phyloP scores from a whole-genome alignment of 2,888 invertebrate species.

The Salpingus planirostris region DNA sequence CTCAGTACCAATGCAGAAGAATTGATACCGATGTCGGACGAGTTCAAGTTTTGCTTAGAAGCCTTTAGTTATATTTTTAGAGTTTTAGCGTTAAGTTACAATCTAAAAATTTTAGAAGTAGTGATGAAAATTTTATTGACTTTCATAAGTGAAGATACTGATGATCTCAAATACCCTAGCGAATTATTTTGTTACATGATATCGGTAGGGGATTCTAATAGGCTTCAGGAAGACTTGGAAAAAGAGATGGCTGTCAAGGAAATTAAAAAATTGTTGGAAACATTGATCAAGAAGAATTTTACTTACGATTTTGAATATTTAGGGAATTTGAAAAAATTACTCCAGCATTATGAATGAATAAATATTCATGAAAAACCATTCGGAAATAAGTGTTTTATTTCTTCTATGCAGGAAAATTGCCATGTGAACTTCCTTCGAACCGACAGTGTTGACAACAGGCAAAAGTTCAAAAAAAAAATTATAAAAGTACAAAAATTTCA shows the following conservation, averaged over 20 bases:
- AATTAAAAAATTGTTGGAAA: conserved; percentile 4
- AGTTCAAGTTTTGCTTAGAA: conserved; percentile 26
- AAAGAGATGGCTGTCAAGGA: conserved; percentile 7
- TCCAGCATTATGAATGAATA: too few species aligned
- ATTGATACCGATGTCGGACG: conserved; percentile 25
- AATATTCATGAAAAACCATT: too few species aligned
- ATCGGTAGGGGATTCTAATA: conserved; percentile 15
- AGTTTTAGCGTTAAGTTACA: conserved; percentile 20
- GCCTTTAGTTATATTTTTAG: conserved; percentile 25
- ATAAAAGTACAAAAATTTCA: too few species aligned
- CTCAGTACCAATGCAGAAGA: conserved; percentile 24
- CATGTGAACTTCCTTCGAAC: too few species aligned
- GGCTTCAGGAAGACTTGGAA: conserved; percentile 19
- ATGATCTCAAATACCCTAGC: conserved; percentile 19
- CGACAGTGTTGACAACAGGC: too few species aligned
- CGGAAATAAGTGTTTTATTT: too few species aligned
- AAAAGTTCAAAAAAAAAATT: too few species aligned
- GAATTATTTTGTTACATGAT: conserved; percentile 29
- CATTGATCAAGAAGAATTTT: conserved; percentile 8
- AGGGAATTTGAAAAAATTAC: conserved; percentile 11
- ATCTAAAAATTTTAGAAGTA: conserved; percentile 18
- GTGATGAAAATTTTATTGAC: conserved; percentile 22
- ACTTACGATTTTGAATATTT: conserved; percentile 13
- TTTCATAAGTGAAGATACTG: conserved; percentile 17
- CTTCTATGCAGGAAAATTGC: too few species aligned